A percentile compares a stretch with the other conserved stretches of the same genome.
phyloP scores from a whole-genome alignment of 2,888 invertebrate genomes.

The Machimus rusticus region DNA sequence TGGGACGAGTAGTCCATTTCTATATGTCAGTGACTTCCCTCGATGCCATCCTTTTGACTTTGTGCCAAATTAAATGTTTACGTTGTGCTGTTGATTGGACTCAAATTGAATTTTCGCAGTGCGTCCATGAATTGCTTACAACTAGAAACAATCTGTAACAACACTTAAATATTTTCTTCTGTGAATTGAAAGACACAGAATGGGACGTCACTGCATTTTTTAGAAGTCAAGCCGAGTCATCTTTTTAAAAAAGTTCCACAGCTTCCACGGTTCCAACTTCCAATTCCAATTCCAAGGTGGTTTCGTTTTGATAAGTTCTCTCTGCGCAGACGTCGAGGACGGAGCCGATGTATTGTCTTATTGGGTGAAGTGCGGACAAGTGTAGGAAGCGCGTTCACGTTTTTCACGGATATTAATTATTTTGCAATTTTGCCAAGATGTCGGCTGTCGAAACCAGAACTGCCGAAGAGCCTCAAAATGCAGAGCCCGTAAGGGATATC shows the following conservation, averaged over 20 bases:
- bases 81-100: no score
- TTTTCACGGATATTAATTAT: neutral
- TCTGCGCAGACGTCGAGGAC: neutral
- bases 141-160: no score
- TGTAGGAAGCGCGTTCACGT: neutral
- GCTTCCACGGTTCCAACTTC: neutral
- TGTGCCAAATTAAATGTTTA: no score
- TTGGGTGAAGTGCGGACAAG: neutral
- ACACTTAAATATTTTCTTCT: neutral
- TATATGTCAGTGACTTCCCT: no score
- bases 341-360: slow-evolving; percentile 32
- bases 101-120: no score
- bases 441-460: slow-evolving; percentile 49
- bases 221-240: neutral
- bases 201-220: neutral
- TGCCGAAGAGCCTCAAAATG: slow-evolving; percentile 43
- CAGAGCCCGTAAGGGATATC: slow-evolving; percentile 31
- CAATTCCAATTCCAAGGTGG: neutral
- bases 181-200: no score
- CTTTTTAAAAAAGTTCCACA: neutral
- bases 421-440: slow-evolving; percentile 39
- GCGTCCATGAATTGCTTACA: no score
- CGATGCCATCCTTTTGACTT: no score
- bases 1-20: no score
- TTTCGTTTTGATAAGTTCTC: neutral